Conservation (phyloP, 2,113 vertebrate genomes). For the Paracanthobrama guichenoti region DNA sequence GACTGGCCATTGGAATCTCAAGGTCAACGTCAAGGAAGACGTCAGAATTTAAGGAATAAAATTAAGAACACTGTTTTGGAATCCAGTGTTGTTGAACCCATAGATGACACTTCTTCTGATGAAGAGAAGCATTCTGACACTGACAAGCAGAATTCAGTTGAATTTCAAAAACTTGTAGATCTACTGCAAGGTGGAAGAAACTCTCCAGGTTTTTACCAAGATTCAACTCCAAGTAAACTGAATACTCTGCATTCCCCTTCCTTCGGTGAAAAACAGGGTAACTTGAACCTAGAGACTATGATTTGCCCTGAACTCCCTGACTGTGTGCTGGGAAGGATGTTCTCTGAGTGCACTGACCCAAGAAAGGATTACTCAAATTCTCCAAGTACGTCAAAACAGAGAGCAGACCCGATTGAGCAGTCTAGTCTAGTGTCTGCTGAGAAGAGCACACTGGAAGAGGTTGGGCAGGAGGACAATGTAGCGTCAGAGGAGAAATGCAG, state of each 20-base stretch:
- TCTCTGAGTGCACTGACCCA: slow-evolving; percentile 62
- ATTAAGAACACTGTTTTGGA: slow-evolving; percentile 33
- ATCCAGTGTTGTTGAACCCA: neutral
- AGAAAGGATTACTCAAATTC: slow-evolving; percentile 15
- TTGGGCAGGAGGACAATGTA: neutral
- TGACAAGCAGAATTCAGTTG: slow-evolving; percentile 46
- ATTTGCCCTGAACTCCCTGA: slow-evolving; percentile 64
- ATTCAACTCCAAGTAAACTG: slow-evolving; percentile 7
- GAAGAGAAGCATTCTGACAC: neutral
- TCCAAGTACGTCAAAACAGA: slow-evolving; percentile 42
- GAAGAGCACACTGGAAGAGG: neutral
- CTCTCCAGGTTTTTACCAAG: neutral
- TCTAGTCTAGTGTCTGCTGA: neutral
- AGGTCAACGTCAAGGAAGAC: slow-evolving; percentile 78
- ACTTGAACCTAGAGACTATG: slow-evolving; percentile 17
- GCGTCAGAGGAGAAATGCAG: slow-evolving; percentile 1
- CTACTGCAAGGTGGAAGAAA: slow-evolving; percentile 65
- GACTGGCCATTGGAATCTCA: slow-evolving; percentile 89
- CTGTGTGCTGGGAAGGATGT: slow-evolving; percentile 75
- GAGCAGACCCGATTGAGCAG: neutral
- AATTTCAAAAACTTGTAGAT: slow-evolving; percentile 73
- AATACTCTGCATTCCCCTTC: neutral
- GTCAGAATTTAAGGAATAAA: slow-evolving; percentile 63
- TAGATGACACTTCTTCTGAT: slow-evolving; percentile 20
- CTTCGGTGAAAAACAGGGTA: neutral